phyloP scores from a whole-genome alignment of 1,140 invertebrate genomes.

The Ostrea denselamellosa region DNA sequence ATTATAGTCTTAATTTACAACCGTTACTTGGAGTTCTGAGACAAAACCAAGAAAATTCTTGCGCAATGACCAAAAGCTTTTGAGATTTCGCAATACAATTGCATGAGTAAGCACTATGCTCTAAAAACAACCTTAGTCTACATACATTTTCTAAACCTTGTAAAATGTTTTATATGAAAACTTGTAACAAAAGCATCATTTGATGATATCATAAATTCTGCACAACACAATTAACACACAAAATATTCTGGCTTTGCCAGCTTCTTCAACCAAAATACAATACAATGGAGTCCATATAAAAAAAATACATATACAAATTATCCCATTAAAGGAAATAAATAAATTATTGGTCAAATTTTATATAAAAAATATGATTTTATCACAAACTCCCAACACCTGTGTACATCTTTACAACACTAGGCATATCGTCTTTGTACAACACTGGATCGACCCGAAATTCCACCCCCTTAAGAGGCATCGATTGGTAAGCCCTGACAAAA shows the following conservation, averaged over 20 bases:
- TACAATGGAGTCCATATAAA: too few relatives aligned
- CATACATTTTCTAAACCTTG: neutral
- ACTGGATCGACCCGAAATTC: constrained; percentile 97
- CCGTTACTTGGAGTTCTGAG: too few relatives aligned
- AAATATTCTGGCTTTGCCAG: constrained; percentile 9
- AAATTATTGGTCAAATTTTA: neutral
- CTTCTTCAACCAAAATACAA: neutral
- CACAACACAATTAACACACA: neutral
- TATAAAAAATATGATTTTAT: neutral
- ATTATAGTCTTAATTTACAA: too few relatives aligned
- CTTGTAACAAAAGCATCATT: neutral
- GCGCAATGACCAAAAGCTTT: too few relatives aligned
- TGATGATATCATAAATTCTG: neutral
- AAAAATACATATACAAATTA: neutral
- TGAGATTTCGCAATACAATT: neutral
- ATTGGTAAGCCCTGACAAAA: constrained; percentile 90
- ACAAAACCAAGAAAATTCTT: too few relatives aligned
- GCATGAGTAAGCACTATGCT: neutral
- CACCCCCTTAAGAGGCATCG: constrained; percentile 92
- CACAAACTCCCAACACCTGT: constrained; percentile 94
- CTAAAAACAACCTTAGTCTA: neutral
- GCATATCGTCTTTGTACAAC: constrained; percentile 93
- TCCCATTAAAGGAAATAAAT: neutral
- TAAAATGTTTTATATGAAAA: neutral
- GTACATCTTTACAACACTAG: constrained; percentile 92